Percentiles rank a stretch among this genome's conserved stretches.
phyloP scores from a whole-genome alignment of 1,140 invertebrate species.

The Drosophila baimaii region DNA sequence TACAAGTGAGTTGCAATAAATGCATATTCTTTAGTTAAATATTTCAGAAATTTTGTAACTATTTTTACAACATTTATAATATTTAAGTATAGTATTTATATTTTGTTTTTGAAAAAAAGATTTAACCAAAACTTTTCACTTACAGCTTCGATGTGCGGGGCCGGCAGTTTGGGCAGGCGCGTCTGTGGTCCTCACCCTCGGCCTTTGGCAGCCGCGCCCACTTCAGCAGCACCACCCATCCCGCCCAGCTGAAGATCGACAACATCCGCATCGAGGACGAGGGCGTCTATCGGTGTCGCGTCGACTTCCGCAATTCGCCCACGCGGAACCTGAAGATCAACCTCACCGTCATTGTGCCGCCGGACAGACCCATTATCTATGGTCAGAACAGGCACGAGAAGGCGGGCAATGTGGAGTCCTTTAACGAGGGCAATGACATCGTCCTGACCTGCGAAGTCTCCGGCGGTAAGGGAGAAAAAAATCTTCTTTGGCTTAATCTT shows the following conservation, averaged over 20 bases:
- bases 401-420: constrained; percentile 92
- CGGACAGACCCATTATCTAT: constrained; percentile 93
- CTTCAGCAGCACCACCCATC: constrained; percentile 89
- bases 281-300: constrained; percentile 93
- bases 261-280: constrained; percentile 90
- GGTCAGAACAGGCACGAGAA: constrained; percentile 91
- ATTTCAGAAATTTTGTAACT: not conserved
- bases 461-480: constrained; percentile 89
- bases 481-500: not conserved
- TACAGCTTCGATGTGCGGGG: constrained; percentile 93
- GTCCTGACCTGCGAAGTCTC: constrained; percentile 93
- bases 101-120: not conserved
- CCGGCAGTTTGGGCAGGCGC: constrained; percentile 88
- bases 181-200: constrained; percentile 91
- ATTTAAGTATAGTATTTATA: too few species aligned
- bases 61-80: not conserved
- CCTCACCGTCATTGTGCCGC: constrained; percentile 94
- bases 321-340: constrained; percentile 94
- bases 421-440: constrained; percentile 93
- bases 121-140: constrained; percentile 38
- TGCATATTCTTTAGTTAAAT: not conserved
- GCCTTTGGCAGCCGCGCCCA: constrained; percentile 91
- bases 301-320: constrained; percentile 94
- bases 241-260: constrained; percentile 90
- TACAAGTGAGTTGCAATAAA: constrained; percentile 88